Evolutionary conservation across 2,888 invertebrate species (phyloP), one percentile per base, ranked within the genome.

Genomic region (Deilephila porcellus): DNA sequence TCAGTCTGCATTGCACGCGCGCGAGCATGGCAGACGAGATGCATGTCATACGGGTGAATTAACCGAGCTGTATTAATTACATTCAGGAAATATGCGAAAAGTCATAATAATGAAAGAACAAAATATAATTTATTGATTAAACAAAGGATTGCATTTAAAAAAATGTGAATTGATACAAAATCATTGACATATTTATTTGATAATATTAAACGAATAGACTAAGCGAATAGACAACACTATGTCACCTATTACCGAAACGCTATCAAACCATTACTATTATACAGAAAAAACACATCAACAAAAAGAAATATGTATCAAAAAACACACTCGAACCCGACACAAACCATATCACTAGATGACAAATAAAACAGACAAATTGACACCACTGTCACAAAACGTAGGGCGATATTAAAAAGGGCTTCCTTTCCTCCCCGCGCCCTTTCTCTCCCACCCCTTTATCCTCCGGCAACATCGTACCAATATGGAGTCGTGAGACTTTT

Each of bases 361-460:
- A 62, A 73, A 67, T 67, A 73, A 67, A 59, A 67, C 64, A 67
- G 72, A 73, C 64, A 73, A 73, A 59, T 73, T 73, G 72, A 73
- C 64, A 67, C 64, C 64, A 59, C 37, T 67, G 67, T 62, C 59
- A 59, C 59, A 67, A 67, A 72, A 72, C 72, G 64, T 17, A 34
- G 29, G 64, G n/a, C 29, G 64, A 73, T 73, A 73, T 73, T 73
- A 73, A 73, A 73, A 73, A 64, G 72, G 72, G 64, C 45, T 73
- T 56, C 67, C n/a, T n/a, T 11, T 11, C 32, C 53, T 37, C 37
- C 53, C 20, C 62, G 72, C 34, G 56, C 72, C 56, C 64, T 72
- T 56, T 56, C 45, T 25, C 25, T 25, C 5, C 14, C 11, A n/a
- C 29, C 53, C 59, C 25, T 59, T 19, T 20, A 67, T 25, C 59